These are phyloP conservation scores for Xenus cinereus DNA, from an alignment of 2,113 vertebrate species.

Conservation along the genomic window DNA sequence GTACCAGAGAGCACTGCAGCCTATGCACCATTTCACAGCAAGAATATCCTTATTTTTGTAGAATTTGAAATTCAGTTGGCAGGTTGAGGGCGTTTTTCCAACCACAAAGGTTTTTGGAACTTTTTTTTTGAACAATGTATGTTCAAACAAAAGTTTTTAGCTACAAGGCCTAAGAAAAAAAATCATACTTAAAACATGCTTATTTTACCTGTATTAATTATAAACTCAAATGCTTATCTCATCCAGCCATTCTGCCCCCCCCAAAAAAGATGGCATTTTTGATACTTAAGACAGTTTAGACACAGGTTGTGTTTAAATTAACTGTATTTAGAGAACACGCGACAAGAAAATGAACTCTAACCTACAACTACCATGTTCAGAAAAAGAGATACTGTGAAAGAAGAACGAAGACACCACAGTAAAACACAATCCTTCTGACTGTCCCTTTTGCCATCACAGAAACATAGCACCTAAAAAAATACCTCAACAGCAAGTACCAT, in stretches of 20 bases:
- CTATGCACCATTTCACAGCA: slow-evolving; percentile 45
- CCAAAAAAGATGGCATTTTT: background rate
- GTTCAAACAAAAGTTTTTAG: slow-evolving; percentile 56
- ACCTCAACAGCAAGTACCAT: background rate
- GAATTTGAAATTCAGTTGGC: slow-evolving; percentile 58
- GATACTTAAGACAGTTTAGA: background rate
- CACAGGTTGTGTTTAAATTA: background rate
- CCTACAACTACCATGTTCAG: background rate
- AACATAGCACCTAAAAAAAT: background rate
- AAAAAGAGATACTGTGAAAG: background rate
- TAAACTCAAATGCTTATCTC: background rate
- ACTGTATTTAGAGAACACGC: background rate
- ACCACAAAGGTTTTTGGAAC: slow-evolving; percentile 55
- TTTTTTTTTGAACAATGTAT: background rate
- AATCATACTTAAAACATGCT: background rate
- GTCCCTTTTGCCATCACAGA: background rate
- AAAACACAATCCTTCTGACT: background rate
- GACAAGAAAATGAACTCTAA: background rate
- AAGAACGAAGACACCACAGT: background rate
- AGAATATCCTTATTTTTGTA: slow-evolving; percentile 53
- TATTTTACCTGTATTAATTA: background rate
- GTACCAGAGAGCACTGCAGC: slow-evolving; percentile 1
- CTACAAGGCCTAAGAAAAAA: background rate
- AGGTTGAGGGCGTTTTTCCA: slow-evolving; percentile 47
- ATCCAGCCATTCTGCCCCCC: background rate